A percentile compares a stretch with the other conserved stretches of the same genome.
Conservation (phyloP, 2,797 vertebrate species). For the Allobates femoralis region DNA sequence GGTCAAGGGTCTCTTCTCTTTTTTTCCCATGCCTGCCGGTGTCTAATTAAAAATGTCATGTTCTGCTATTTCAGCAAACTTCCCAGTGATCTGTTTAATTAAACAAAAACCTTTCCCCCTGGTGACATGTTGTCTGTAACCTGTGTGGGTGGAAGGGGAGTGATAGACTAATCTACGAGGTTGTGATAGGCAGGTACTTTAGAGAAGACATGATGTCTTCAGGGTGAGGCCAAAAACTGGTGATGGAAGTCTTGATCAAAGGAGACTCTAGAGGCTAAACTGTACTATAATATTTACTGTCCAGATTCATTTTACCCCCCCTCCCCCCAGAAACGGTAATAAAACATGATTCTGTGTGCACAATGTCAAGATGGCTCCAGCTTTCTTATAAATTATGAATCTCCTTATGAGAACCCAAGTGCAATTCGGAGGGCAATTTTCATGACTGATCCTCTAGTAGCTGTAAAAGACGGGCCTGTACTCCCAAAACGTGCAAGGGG, state of each 20-base stretch:
- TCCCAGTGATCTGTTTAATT: conserved; percentile 16
- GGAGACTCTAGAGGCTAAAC: not conserved
- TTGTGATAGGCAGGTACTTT: conserved; percentile 6
- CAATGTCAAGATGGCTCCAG: not conserved
- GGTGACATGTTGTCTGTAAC: conserved; percentile 14
- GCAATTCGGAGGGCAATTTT: not conserved
- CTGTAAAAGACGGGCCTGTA: not conserved
- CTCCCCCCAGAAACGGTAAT: not conserved
- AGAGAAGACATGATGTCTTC: conserved; percentile 7
- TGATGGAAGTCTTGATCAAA: conserved; percentile 25
- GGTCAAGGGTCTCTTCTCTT: not conserved
- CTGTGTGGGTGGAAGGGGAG: conserved; percentile 17
- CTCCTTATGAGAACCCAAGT: not conserved
- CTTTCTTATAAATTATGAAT: not conserved
- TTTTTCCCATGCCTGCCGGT: not conserved
- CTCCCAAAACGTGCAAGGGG: not conserved
- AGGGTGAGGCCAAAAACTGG: conserved; percentile 11
- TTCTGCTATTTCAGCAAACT: not conserved
- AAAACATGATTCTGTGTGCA: not conserved
- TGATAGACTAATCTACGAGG: not conserved
- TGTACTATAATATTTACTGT: conserved; percentile 4
- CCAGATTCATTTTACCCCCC: not conserved
- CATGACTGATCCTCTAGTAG: not conserved
- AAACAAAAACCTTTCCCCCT: conserved; percentile 13
- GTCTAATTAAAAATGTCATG: not conserved